phyloP scores from a whole-genome alignment of 2,888 invertebrate species.

The Mimumesa dahlbomi region DNA sequence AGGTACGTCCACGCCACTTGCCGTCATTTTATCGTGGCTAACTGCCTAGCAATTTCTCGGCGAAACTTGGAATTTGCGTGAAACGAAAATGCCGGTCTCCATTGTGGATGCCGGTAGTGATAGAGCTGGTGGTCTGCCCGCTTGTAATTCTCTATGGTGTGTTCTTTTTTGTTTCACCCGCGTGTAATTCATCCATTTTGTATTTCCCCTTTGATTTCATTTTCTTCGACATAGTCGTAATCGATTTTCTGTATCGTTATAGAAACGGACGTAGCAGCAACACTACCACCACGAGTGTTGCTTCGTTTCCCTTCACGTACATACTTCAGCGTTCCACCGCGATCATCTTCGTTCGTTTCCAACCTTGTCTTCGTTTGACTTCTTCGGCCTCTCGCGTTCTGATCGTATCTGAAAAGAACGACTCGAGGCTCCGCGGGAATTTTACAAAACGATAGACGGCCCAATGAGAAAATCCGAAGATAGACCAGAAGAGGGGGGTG shows the following conservation, averaged over 20 bases:
- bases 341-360: too few relatives aligned
- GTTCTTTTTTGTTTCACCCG: slow-evolving; percentile 10
- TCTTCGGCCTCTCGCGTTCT: slow-evolving; percentile 18
- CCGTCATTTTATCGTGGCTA: slow-evolving; percentile 11
- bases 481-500: slow-evolving; percentile 1
- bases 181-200: too few relatives aligned
- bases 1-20: slow-evolving; percentile 13
- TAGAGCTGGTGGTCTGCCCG: background rate
- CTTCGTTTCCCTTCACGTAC: too few relatives aligned
- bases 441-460: slow-evolving; percentile 41
- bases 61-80: slow-evolving; percentile 72
- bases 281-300: too few relatives aligned
- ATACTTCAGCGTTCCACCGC: too few relatives aligned
- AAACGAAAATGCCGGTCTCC: slow-evolving; percentile 70
- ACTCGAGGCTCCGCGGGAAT: background rate
- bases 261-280: too few relatives aligned
- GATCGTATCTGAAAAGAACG: slow-evolving; percentile 16
- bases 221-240: slow-evolving; percentile 13
- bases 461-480: slow-evolving; percentile 6
- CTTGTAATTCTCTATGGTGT: slow-evolving; percentile 15
- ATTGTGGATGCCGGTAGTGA: slow-evolving; percentile 21
- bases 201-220: slow-evolving; percentile 23
- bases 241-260: too few relatives aligned
- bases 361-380: slow-evolving; percentile 27
- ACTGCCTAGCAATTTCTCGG: slow-evolving; percentile 66